Evolutionary conservation across 2,888 invertebrate species (phyloP).

Genomic region (Cheilosia grossa): DNA sequence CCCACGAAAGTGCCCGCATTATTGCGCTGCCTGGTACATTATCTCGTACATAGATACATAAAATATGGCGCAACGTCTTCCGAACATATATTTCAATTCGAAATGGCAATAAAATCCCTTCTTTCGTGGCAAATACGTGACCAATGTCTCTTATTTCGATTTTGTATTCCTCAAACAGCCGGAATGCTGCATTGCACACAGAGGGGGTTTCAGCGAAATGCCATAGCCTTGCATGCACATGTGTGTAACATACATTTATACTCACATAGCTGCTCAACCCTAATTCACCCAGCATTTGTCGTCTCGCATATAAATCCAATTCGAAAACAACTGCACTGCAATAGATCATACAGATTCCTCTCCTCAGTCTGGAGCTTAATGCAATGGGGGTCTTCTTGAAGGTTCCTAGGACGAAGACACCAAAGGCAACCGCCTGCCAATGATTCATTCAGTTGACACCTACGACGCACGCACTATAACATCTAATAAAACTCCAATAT

Average conservation of each 20-base stretch:
- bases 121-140: slow-evolving; percentile 83
- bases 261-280: slow-evolving; percentile 33
- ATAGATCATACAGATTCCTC: slow-evolving; percentile 46
- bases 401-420: background rate
- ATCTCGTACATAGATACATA: slow-evolving; percentile 44
- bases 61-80: slow-evolving; percentile 69
- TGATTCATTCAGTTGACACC: slow-evolving; percentile 65
- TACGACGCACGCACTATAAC: slow-evolving; percentile 13
- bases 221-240: slow-evolving; percentile 51
- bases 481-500: slow-evolving; percentile 70
- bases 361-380: background rate
- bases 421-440: slow-evolving; percentile 11
- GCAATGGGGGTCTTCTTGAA: background rate
- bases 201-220: slow-evolving; percentile 14
- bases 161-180: slow-evolving; percentile 76
- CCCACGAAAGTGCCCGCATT: slow-evolving; percentile 59
- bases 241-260: slow-evolving; percentile 15
- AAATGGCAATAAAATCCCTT: slow-evolving; percentile 82
- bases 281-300: slow-evolving; percentile 41
- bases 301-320: slow-evolving; percentile 57
- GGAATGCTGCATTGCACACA: slow-evolving; percentile 66
- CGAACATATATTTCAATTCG: slow-evolving; percentile 81
- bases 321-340: slow-evolving; percentile 52
- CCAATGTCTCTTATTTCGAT: slow-evolving; percentile 83
- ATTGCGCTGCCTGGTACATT: slow-evolving; percentile 62